phyloP scores from a whole-genome alignment of 2,113 vertebrate species.

The Cacatua alba region DNA sequence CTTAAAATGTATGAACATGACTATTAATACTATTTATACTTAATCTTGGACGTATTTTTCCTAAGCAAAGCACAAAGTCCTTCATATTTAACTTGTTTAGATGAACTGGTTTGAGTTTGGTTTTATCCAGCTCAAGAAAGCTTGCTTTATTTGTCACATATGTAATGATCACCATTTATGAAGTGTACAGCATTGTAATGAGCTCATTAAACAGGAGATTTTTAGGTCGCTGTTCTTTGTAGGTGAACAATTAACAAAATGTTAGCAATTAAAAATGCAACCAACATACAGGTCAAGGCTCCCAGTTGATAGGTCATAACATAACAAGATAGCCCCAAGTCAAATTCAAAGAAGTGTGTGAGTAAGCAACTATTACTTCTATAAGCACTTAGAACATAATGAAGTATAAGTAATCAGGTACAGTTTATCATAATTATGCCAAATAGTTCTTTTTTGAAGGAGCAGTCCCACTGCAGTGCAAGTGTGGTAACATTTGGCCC shows the following conservation, averaged over 20 bases:
- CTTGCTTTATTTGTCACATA: neutral
- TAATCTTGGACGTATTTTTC: neutral
- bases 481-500: neutral
- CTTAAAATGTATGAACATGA: neutral
- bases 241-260: slow-evolving; percentile 70
- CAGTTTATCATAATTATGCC: slow-evolving; percentile 33
- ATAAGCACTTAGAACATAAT: slow-evolving; percentile 22
- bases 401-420: slow-evolving; percentile 15
- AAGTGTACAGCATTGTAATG: slow-evolving; percentile 54
- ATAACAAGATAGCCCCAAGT: slow-evolving; percentile 43
- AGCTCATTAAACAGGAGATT: slow-evolving; percentile 59
- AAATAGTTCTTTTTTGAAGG: slow-evolving; percentile 18
- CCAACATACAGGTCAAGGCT: slow-evolving; percentile 44
- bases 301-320: slow-evolving; percentile 1
- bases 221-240: slow-evolving; percentile 30
- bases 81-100: neutral
- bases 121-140: slow-evolving; percentile 32
- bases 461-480: slow-evolving; percentile 22
- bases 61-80: neutral
- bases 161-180: slow-evolving; percentile 1
- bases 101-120: slow-evolving; percentile 44
- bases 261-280: slow-evolving; percentile 55
- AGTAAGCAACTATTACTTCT: slow-evolving; percentile 55
- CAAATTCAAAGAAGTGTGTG: slow-evolving; percentile 49
- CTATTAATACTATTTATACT: neutral